Conservation (phyloP, 2,113 vertebrate species). For the Peromyscus maniculatus region DNA sequence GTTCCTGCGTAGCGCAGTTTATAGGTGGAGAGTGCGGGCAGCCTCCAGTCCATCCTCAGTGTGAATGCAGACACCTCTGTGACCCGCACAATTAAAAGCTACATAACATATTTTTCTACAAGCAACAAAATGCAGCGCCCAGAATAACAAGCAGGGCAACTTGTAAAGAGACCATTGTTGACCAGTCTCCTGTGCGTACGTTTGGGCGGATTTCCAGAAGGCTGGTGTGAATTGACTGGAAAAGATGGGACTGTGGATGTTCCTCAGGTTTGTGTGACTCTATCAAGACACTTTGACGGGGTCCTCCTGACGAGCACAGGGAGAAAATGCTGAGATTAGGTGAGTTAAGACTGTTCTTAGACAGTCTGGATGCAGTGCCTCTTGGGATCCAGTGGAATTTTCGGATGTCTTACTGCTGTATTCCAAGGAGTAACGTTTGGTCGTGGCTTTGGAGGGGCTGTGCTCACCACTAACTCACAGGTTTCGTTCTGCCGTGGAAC, state of each 20-base stretch:
- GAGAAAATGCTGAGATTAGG: slow-evolving; percentile 75
- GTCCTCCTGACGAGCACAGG: not conserved
- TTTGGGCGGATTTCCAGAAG: slow-evolving; percentile 73
- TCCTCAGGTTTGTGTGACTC: not conserved
- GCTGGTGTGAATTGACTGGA: slow-evolving; percentile 26
- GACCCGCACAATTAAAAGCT: slow-evolving; percentile 72
- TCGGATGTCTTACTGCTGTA: not conserved
- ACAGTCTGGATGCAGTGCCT: not conserved
- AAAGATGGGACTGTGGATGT: not conserved
- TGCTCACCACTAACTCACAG: not conserved
- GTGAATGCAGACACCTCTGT: slow-evolving; percentile 68
- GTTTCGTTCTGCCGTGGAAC: not conserved
- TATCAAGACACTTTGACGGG: not conserved
- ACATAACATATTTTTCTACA: slow-evolving; percentile 60
- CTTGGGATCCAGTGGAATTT: not conserved
- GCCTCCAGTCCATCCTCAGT: not conserved
- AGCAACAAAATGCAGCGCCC: slow-evolving; percentile 76
- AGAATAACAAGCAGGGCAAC: slow-evolving; percentile 81
- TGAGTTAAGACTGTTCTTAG: slow-evolving; percentile 67
- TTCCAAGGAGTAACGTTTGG: not conserved
- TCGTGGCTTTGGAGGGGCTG: not conserved
- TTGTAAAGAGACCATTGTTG: slow-evolving; percentile 78
- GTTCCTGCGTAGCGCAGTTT: slow-evolving; percentile 26
- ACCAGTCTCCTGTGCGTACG: slow-evolving; percentile 72
- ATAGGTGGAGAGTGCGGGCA: slow-evolving; percentile 2